Base-by-base conservation (phyloP, 30 jellyfish, hydroid and myxozoan genomes). In the Cassiopea andromeda region DNA sequence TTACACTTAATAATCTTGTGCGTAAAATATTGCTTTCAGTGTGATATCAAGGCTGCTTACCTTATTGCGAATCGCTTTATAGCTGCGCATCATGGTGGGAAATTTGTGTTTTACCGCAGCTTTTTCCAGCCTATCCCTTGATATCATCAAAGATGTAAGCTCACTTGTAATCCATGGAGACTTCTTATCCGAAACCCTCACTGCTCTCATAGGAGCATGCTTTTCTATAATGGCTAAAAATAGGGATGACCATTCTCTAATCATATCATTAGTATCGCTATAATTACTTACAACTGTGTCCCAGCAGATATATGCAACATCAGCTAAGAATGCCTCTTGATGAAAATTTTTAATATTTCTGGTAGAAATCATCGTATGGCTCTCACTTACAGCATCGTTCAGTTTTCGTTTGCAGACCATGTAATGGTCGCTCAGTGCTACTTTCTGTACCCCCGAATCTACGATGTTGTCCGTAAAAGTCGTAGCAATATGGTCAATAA, bases 171-270 rank as follows among this genome's bases (percentile, higher is more conserved):
- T n/a, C 80, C 69, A 81, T 16, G 81, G 89, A 44, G 81, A 44
- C 44, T 44, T 44, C 81, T 81, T 81, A 58, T 81, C 89, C 45
- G 81, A 81, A 14, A 38, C 66, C 43, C 89, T 80, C 89, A 80
- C 46, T 27, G 8, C 71, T 77, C 73, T 46, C 48, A 48, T 80
- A 19, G 81, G 89, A 60, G 89, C 89, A 81, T 81, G 89, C 44
- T 81, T 81, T 44, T 81, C 80, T 0, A 68, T 81, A 27, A 58
- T 45, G 12, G 70, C 60, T 60, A 67, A 81, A 18, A 64, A 78
- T 6, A 57, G 2, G 77, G 87, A 5, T 12, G 50, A 81, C 89
- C 89, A 64, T 17, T 81, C 70, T 10, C 59, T 10, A 10, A 81
- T 78, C 17, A 43, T 61, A 48, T 50, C 74, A 77, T 77, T 16